Conservation (phyloP, 2,113 vertebrate genomes). For the Cheilinus undulatus region DNA sequence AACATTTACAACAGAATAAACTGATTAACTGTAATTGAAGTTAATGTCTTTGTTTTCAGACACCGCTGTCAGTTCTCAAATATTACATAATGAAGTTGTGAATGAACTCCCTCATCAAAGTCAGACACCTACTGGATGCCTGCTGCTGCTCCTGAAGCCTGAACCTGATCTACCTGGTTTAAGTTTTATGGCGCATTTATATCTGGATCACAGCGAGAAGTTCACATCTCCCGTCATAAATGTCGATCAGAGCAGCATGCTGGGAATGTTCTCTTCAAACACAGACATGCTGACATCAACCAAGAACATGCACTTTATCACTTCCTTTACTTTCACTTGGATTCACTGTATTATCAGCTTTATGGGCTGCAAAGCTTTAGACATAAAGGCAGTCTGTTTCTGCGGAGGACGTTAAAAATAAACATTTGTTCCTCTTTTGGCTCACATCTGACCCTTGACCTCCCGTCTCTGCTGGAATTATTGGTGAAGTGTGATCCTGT, state of each 20-base stretch:
- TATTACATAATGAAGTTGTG: neutral
- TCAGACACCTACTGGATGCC: neutral
- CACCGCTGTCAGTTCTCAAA: neutral
- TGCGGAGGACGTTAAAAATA: neutral
- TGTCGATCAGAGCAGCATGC: neutral
- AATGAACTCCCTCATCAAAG: no score
- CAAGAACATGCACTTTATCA: neutral
- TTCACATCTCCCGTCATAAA: neutral
- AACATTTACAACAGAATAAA: no score
- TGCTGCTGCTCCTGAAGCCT: neutral
- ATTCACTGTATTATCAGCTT: no score
- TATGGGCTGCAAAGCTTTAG: no score
- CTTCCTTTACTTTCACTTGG: no score
- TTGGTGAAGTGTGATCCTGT: neutral
- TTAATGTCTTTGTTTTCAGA: no score
- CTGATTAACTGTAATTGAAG: no score
- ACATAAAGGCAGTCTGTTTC: no score
- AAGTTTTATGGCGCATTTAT: conserved; percentile 6
- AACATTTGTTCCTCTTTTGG: neutral
- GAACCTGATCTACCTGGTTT: neutral
- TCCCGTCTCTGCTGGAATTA: neutral
- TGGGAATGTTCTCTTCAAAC: conserved; percentile 16
- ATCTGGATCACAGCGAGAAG: neutral
- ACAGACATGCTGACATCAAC: neutral
- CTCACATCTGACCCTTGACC: neutral